Evolutionary conservation across 2,797 vertebrate genomes (phyloP), one percentile per base, ranked within the genome.

Genomic region (Helicolenus hilgendorfi): DNA sequence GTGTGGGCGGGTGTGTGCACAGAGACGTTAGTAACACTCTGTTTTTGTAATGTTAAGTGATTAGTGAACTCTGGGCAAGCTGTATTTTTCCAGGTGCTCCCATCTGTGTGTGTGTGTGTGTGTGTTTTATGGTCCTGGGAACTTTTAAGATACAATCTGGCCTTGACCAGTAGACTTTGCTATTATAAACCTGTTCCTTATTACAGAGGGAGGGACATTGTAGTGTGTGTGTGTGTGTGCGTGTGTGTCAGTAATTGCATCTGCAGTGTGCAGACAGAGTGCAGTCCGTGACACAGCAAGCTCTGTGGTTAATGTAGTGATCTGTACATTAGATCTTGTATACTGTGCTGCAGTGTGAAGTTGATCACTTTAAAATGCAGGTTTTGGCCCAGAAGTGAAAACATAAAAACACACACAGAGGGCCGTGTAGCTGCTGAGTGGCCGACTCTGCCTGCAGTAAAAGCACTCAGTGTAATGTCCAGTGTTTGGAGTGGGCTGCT

Each of bases 121-220:
- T 49, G 15, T 55, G 26, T 69, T 88, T 90, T 89, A 89, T 83
- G 63, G 65, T 68, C 90, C 72, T 74, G 31, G 73, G 62, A 84
- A 84, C 70, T 68, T 79, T 77, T 8, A 81, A 85, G 68, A 87
- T 88, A 81, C 33, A 81, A 68, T 83, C 88, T 92, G 87, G 64
- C 88, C 94, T 90, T 90, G 87, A 81, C 73, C 62, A 3, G 70
- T 77, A 36, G 76, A 87, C 89, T 87, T 88, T 91, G 71, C 72
- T 67, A 36, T 89, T 79, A 90, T 84, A 85, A 92, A 92, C 84
- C 71, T 89, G 85, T 79, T 88, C 63, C 71, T 91, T 93, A 91
- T 88, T 85, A 68, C 65, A 71, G 24, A 10, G 63, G 82, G 63
- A 72, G 75, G 38, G 13, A 18, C 22, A 15, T 14, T 24, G 20